Percentiles rank a stretch among this genome's conserved stretches.
Conservation (phyloP, 2,797 vertebrate genomes). For the Aselliscus stoliczkanus region DNA sequence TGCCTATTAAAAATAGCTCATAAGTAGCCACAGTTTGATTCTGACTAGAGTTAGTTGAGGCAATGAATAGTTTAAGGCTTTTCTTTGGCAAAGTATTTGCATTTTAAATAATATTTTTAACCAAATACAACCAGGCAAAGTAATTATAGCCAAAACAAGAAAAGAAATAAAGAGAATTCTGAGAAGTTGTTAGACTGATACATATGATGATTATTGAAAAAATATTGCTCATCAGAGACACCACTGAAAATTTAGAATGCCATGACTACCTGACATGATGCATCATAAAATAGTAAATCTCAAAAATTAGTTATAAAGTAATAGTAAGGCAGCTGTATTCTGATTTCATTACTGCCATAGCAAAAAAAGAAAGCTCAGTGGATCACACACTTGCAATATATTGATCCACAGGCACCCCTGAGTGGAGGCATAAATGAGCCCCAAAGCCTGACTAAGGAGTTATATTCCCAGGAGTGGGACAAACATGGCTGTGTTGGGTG, state of each 20-base stretch:
- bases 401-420: too few relatives aligned
- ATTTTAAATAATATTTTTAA: not conserved
- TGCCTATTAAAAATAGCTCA: not conserved
- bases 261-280: too few relatives aligned
- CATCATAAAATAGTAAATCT: not conserved
- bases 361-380: too few relatives aligned
- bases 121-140: not conserved
- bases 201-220: not conserved
- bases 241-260: not conserved
- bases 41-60: not conserved
- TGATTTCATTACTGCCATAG: too few relatives aligned
- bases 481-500: not conserved
- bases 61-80: rapidly evolving
- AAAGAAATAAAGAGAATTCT: not conserved
- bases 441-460: too few relatives aligned
- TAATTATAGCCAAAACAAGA: not conserved
- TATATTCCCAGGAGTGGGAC: not conserved
- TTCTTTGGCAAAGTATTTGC: not conserved
- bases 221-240: too few relatives aligned
- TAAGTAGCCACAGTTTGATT: rapidly evolving
- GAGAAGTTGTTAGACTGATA: not conserved
- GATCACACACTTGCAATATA: rapidly evolving
- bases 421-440: too few relatives aligned
- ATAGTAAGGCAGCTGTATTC: rapidly evolving
- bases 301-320: not conserved